phyloP scores from a whole-genome alignment of 1,140 invertebrate species.

The Mya arenaria region DNA sequence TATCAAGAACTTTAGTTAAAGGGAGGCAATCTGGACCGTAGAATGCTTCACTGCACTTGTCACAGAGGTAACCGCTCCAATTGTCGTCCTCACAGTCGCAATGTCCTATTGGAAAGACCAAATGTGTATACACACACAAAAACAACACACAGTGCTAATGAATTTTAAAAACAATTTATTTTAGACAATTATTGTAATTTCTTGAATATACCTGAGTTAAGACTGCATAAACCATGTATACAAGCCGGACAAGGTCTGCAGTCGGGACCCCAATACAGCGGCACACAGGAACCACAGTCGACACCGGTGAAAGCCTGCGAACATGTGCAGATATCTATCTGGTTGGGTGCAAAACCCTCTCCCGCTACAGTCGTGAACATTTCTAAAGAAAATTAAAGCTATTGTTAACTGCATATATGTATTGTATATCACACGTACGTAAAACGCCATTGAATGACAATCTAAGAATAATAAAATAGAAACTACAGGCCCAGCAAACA shows the following conservation, averaged over 20 bases:
- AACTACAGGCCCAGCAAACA: no score
- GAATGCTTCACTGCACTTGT: conserved; percentile 61
- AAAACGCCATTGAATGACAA: conserved; percentile 13
- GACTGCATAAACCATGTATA: conserved; percentile 41
- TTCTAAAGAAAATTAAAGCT: not conserved
- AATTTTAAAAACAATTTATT: no score
- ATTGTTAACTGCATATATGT: conserved; percentile 23
- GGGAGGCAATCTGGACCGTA: conserved; percentile 64
- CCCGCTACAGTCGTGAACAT: conserved; percentile 57
- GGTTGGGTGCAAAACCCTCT: conserved; percentile 58
- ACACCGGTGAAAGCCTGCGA: conserved; percentile 40
- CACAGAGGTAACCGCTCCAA: conserved; percentile 62
- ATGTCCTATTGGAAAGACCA: conserved; percentile 28
- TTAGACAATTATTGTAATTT: not conserved
- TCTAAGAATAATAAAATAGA: no score
- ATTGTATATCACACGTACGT: conserved; percentile 51
- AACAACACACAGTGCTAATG: no score
- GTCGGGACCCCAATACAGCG: conserved; percentile 47
- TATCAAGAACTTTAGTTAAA: conserved; percentile 45
- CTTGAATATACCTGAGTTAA: conserved; percentile 21
- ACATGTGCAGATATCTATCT: conserved; percentile 57
- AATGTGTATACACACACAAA: no score
- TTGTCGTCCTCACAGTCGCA: conserved; percentile 58
- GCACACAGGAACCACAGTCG: conserved; percentile 55
- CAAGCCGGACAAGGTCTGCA: conserved; percentile 61